A percentile compares a stretch with the other conserved stretches of the same genome.
phyloP scores from a whole-genome alignment of 2,888 invertebrate genomes.

The Meta bourneti region DNA sequence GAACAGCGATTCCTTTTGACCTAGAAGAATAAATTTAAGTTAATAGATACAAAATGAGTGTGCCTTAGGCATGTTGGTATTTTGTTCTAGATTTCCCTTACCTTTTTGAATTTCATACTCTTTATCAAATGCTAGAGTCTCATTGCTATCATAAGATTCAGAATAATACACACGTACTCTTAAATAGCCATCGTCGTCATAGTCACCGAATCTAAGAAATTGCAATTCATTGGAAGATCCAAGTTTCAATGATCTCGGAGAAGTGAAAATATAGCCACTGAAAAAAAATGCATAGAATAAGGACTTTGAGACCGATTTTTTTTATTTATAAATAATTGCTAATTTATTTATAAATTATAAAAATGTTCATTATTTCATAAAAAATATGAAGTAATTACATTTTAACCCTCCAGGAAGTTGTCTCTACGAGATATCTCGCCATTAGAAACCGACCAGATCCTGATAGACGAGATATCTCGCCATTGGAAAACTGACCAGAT shows the following conservation, averaged over 20 bases:
- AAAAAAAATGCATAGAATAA: background rate
- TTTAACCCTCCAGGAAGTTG: background rate
- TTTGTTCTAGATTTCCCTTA: background rate
- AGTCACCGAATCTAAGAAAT: conserved; percentile 15
- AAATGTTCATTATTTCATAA: background rate
- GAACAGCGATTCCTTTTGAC: conserved; percentile 8
- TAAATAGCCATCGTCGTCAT: conserved; percentile 14
- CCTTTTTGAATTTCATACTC: conserved; percentile 26
- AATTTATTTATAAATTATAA: background rate
- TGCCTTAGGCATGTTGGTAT: background rate
- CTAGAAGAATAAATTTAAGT: conserved; percentile 13
- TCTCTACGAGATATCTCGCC: too few relatives aligned
- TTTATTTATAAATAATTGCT: background rate
- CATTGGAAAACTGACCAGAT: too few relatives aligned
- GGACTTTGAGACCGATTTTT: background rate
- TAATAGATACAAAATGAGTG: background rate
- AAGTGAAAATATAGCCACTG: conserved; percentile 63
- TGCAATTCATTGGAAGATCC: conserved; percentile 45
- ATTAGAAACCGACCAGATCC: background rate
- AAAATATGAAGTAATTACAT: background rate
- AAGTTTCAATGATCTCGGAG: conserved; percentile 46
- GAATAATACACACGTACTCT: conserved; percentile 23
- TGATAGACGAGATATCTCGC: background rate
- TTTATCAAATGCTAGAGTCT: conserved; percentile 36
- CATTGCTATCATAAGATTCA: conserved; percentile 31